phyloP scores from a whole-genome alignment of 1,140 invertebrate species.

The Drosophila carrolli region DNA sequence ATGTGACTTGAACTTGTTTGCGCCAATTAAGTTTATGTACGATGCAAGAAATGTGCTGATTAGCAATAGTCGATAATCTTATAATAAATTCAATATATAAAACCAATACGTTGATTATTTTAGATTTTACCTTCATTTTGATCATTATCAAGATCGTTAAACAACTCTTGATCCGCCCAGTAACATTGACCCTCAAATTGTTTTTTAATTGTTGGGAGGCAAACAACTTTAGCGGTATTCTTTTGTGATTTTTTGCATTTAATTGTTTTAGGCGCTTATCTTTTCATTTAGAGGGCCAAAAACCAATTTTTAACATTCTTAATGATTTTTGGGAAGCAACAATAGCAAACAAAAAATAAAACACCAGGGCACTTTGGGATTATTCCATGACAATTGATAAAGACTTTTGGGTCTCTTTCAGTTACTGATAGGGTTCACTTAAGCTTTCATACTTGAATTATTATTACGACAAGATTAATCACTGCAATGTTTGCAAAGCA shows the following conservation, averaged over 20 bases:
- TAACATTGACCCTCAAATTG: conserved; percentile 35
- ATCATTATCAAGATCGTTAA: conserved; percentile 3
- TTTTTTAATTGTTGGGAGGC: conserved; percentile 1
- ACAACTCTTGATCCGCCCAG: neutral
- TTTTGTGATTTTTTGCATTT: neutral
- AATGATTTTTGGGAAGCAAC: conserved; percentile 1
- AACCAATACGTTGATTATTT: conserved; percentile 14
- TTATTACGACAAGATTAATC: conserved; percentile 21
- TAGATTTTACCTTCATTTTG: conserved; percentile 1
- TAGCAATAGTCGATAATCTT: conserved; percentile 80
- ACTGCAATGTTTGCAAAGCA: neutral
- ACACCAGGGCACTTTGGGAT: conserved; percentile 19
- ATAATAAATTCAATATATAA: conserved; percentile 56
- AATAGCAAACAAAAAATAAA: neutral
- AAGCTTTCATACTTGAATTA: conserved; percentile 1
- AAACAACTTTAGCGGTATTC: neutral
- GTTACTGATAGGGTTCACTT: conserved; percentile 11
- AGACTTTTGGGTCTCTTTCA: neutral
- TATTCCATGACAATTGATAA: conserved; percentile 52
- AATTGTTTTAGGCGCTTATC: conserved; percentile 26
- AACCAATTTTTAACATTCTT: conserved; percentile 4
- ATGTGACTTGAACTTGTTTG: conserved; percentile 73
- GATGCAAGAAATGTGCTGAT: conserved; percentile 73
- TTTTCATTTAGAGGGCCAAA: conserved; percentile 15
- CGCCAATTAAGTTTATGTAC: conserved; percentile 78